These are phyloP conservation scores for Teinopalpus imperialis DNA, from an alignment of 2,888 invertebrate species.

Conservation along the genomic window DNA sequence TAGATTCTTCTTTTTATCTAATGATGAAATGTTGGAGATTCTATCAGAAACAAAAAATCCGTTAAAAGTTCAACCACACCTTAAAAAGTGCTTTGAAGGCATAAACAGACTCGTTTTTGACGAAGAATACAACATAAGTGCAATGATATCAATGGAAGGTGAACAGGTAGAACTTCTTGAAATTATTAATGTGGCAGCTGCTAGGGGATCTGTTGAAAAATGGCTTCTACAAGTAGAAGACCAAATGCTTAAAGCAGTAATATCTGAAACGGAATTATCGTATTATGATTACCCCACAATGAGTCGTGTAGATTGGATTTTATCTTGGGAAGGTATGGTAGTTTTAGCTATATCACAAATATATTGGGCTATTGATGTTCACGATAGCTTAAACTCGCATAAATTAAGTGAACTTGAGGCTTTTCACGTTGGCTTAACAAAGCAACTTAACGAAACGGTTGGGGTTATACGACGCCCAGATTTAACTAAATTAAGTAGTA, in stretches of 20 bases:
- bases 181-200: constrained; percentile 85
- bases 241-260: constrained; percentile 88
- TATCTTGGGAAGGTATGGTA: constrained; percentile 91
- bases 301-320: constrained; percentile 86
- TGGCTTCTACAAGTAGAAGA: constrained; percentile 93
- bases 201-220: constrained; percentile 91
- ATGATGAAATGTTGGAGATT: constrained; percentile 95
- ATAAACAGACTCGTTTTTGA: constrained; percentile 89
- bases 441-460: constrained; percentile 88
- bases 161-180: constrained; percentile 86
- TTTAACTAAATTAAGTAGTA: constrained; percentile 86
- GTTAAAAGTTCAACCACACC: constrained; percentile 90
- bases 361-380: constrained; percentile 91
- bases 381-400: constrained; percentile 83
- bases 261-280: constrained; percentile 85
- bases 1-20: constrained; percentile 94
- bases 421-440: constrained; percentile 79
- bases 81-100: constrained; percentile 94
- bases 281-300: constrained; percentile 83
- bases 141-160: constrained; percentile 89
- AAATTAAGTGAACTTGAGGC: constrained; percentile 78
- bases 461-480: constrained; percentile 86
- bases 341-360: constrained; percentile 90
- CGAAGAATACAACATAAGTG: constrained; percentile 85
- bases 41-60: constrained; percentile 95